Base-by-base conservation (phyloP, 2,888 invertebrate genomes). In the Scaptodrosophila latifasciaeformis region DNA sequence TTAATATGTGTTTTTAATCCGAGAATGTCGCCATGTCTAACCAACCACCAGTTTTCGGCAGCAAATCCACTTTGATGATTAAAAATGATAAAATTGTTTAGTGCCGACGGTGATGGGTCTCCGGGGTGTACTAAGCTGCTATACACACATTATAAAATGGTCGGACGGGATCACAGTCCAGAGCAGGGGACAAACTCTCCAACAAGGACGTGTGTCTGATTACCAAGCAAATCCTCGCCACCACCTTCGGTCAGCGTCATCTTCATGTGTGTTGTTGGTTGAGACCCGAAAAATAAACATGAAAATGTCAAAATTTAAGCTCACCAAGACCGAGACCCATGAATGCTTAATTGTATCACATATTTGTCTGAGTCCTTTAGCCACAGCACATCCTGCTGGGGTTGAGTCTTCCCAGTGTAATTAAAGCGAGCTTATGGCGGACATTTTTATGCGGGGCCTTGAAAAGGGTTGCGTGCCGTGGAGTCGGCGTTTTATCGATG, bases 141-240 rank as follows among this genome's bases (percentile, higher is more conserved):
- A 85, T 85, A 85, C 82, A 84, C 85, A 85, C 85, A 83, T 84
- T 85, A 85, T 85, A 85, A 85, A 85, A 82, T 84, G 83, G 83
- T 76, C 78, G 81, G 70, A 81, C 70, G 83, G 76, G n/a, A 82
- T 82, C 81, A 71, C 58, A n/a, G n/a, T n/a, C n/a, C 58, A 49
- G 29, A 58, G n/a, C n/a, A 67, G 49, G 61, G 56, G 50, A 59
- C 48, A 29, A 47, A 24, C 24, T 12, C 27, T 2, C 3, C n/a
- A 24, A 12, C 10, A 47, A 72, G 67, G 67, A 64, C 61, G 64
- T 76, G 79, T 60, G 67, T 61, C 62, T 74, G 78, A 70, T 77
- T 70, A 58, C 56, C 54, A 55, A 31, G 45, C 19, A 27, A 31
- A 10, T 47, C 43, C 15, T n/a, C n/a, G n/a, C n/a, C n/a, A 39